These are phyloP conservation scores for Ceriagrion tenellum DNA, from an alignment of 2,888 invertebrate genomes.

Conservation along the genomic window DNA sequence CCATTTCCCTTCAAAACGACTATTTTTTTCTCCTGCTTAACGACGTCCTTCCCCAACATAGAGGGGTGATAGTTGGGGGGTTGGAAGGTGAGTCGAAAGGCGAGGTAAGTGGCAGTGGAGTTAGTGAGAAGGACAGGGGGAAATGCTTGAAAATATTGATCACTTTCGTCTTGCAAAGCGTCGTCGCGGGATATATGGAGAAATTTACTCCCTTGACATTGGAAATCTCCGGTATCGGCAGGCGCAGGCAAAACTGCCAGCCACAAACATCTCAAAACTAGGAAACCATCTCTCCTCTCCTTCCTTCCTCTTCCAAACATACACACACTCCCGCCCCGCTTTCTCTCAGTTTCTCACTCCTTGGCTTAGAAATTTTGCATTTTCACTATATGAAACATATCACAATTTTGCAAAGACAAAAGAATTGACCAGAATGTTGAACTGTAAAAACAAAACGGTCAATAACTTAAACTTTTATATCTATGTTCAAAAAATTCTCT, in stretches of 20 bases:
- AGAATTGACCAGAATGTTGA: too few species aligned
- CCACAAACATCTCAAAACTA: conserved; percentile 7
- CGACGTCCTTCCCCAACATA: neutral
- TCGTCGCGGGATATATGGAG: neutral
- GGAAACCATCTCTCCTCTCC: neutral
- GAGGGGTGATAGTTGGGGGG: neutral
- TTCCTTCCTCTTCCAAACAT: neutral
- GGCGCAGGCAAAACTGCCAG: neutral
- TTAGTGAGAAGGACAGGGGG: neutral
- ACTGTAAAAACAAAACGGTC: too few species aligned
- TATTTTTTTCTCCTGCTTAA: neutral
- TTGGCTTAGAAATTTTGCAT: too few species aligned
- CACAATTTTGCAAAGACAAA: too few species aligned
- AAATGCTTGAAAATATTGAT: neutral
- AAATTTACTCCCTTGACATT: conserved; percentile 37
- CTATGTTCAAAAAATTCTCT: too few species aligned
- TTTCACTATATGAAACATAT: too few species aligned
- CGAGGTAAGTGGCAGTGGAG: too few species aligned
- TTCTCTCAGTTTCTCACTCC: too few species aligned
- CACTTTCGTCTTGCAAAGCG: neutral
- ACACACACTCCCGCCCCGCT: too few species aligned
- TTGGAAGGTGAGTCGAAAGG: too few species aligned
- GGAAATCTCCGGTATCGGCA: conserved; percentile 29
- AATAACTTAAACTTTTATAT: too few species aligned
- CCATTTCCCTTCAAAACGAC: neutral